A percentile compares a stretch with the other conserved stretches of the same genome.
These are phyloP conservation scores for Periophthalmus modestus DNA, from an alignment of 2,113 vertebrate species.

Conservation along the genomic window DNA sequence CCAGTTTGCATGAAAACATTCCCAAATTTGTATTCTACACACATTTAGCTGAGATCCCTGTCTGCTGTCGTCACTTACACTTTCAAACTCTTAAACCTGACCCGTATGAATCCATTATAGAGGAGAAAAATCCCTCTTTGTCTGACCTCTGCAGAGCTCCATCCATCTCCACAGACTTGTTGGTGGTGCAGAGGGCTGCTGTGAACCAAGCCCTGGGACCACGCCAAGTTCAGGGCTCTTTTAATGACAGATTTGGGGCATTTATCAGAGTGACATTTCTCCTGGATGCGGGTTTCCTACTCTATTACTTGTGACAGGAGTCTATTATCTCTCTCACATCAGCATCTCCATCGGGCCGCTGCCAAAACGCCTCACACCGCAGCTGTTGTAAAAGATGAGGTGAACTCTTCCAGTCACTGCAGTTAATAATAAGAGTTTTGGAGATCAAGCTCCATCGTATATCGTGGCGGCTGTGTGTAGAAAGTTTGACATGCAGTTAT, in stretches of 20 bases:
- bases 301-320: conserved; percentile 25
- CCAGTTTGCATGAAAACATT: neutral
- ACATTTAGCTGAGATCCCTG: neutral
- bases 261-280: conserved; percentile 41
- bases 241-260: conserved; percentile 42
- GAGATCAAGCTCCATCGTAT: neutral
- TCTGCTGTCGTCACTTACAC: neutral
- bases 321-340: conserved; percentile 21
- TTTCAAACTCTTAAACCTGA: neutral
- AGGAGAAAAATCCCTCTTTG: neutral
- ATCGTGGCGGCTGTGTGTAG: neutral
- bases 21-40: neutral
- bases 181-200: conserved; percentile 25
- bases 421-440: conserved; percentile 1
- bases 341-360: conserved; percentile 9
- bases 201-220: conserved; percentile 34
- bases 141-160: conserved; percentile 25
- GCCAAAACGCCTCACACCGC: neutral
- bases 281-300: conserved; percentile 18
- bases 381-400: neutral
- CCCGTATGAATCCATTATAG: neutral
- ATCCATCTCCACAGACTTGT: conserved; percentile 56
- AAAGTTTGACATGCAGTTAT: neutral
- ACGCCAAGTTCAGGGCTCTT: conserved; percentile 38
- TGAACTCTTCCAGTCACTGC: neutral